phyloP scores from a whole-genome alignment of 2,888 invertebrate species.

The Callimorpha dominula region DNA sequence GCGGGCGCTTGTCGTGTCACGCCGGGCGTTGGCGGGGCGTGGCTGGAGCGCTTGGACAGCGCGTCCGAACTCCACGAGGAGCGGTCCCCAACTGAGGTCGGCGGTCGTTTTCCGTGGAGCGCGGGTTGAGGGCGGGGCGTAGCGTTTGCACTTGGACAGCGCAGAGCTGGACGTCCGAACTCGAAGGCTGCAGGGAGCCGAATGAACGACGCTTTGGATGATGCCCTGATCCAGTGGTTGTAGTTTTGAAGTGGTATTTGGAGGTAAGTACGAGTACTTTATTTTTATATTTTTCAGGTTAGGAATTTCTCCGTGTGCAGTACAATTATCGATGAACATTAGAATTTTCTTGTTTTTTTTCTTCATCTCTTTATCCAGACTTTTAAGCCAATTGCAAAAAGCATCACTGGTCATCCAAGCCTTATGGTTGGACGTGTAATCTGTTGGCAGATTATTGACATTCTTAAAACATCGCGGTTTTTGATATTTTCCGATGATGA shows the following conservation, averaged over 20 bases:
- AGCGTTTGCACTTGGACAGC: too few relatives aligned
- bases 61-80: too few relatives aligned
- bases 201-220: conserved; percentile 25
- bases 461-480: conserved; percentile 34
- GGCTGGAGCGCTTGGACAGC: too few relatives aligned
- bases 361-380: conserved; percentile 41
- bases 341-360: conserved; percentile 40
- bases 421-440: conserved; percentile 21
- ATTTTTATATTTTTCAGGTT: conserved; percentile 42
- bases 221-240: conserved; percentile 36
- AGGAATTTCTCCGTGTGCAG: conserved; percentile 37
- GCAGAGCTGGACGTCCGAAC: too few relatives aligned
- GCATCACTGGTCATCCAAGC: conserved; percentile 38
- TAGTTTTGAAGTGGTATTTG: conserved; percentile 37
- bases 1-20: too few relatives aligned
- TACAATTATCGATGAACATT: conserved; percentile 45
- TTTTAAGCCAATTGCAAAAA: conserved; percentile 43
- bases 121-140: too few relatives aligned
- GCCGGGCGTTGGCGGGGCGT: too few relatives aligned
- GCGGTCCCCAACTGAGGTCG: too few relatives aligned
- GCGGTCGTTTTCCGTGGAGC: too few relatives aligned
- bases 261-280: conserved; percentile 38
- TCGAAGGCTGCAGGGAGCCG: too few relatives aligned
- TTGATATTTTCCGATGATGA: conserved; percentile 41
- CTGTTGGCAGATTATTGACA: conserved; percentile 14